Conservation (phyloP, 2,888 invertebrate species). For the Prosopocoilus inquinatus region DNA sequence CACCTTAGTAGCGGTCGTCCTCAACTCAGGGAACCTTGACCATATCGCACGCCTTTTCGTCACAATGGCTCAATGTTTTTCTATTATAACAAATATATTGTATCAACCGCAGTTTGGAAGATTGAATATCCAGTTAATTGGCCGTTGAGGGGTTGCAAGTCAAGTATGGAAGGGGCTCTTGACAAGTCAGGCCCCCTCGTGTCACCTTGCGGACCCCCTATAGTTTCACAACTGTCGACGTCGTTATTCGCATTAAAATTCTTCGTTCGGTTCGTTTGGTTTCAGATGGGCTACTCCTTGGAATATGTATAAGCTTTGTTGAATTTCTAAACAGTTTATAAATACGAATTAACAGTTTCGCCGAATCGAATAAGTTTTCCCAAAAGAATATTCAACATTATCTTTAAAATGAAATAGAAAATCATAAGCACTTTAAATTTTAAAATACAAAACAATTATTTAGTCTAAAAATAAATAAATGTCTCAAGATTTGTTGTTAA, state of each 20-base stretch:
- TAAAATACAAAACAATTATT: no score
- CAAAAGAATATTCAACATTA: background rate
- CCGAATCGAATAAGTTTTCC: background rate
- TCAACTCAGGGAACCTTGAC: constrained; percentile 4
- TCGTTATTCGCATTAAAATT: constrained; percentile 24
- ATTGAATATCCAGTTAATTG: constrained; percentile 36
- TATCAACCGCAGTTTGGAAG: constrained; percentile 22
- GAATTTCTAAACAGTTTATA: constrained; percentile 4
- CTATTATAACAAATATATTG: constrained; percentile 33
- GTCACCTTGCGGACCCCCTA: constrained; percentile 30
- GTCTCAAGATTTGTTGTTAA: no score
- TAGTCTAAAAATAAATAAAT: no score
- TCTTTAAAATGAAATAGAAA: no score
- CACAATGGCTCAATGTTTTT: constrained; percentile 19
- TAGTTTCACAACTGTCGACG: constrained; percentile 16
- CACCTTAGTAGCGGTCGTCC: constrained; percentile 7
- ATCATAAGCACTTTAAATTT: no score
- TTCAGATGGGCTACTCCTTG: constrained; percentile 13
- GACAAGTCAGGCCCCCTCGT: constrained; percentile 32
- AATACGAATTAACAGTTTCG: background rate
- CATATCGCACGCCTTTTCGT: constrained; percentile 18
- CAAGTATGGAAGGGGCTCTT: constrained; percentile 27
- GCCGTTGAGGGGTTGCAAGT: constrained; percentile 29
- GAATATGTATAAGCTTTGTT: constrained; percentile 15
- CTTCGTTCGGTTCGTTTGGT: constrained; percentile 10